phyloP scores from a whole-genome alignment of 2,797 vertebrate genomes.

The Propithecus deckenii region DNA sequence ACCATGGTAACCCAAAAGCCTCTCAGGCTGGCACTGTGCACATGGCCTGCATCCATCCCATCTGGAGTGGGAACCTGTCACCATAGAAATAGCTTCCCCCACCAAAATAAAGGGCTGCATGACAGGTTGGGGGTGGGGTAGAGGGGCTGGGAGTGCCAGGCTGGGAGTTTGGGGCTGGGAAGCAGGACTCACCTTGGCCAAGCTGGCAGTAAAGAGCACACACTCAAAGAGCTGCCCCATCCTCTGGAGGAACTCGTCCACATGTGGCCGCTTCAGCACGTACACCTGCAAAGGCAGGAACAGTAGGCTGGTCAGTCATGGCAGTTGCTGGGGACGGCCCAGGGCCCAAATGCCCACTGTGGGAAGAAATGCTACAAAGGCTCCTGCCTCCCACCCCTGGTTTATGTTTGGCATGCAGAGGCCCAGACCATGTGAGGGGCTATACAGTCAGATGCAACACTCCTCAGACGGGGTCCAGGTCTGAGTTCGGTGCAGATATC shows the following conservation, averaged over 20 bases:
- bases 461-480: background rate
- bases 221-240: conserved; percentile 99
- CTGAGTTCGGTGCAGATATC: background rate
- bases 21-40: conserved; percentile 83
- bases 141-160: background rate
- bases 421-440: background rate
- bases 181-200: conserved; percentile 92
- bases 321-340: background rate
- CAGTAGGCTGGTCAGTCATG: background rate
- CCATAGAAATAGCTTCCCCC: conserved; percentile 90
- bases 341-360: background rate
- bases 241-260: conserved; percentile 98
- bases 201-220: conserved; percentile 97
- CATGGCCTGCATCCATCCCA: conserved; percentile 84
- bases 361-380: background rate
- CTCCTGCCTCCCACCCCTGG: background rate
- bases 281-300: conserved; percentile 90
- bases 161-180: background rate
- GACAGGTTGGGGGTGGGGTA: background rate
- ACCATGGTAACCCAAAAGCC: conserved; percentile 86
- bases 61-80: conserved; percentile 84
- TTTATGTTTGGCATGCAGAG: background rate
- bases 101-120: background rate
- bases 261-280: conserved; percentile 96
- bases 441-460: accelerated